Evolutionary conservation across 2,888 invertebrate genomes (phyloP).

Genomic region (Hirtodrosophila duncani): DNA sequence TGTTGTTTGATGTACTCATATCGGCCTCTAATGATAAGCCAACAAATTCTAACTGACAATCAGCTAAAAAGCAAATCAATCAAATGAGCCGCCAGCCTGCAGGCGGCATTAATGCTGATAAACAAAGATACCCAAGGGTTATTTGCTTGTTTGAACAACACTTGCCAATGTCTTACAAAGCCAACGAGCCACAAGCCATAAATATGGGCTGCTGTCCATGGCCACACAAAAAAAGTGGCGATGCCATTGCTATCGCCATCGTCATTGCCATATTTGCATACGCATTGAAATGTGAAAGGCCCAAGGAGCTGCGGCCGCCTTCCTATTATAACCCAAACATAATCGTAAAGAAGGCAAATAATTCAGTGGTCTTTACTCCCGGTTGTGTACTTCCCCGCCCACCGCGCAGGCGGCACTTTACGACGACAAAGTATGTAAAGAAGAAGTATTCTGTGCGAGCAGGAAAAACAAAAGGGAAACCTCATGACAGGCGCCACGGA

Average conservation of each 20-base stretch:
- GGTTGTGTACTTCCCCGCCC: background rate
- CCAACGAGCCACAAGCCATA: constrained; percentile 29
- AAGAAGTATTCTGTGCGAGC: no score
- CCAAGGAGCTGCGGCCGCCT: constrained; percentile 28
- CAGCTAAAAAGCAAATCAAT: constrained; percentile 53
- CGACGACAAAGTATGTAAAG: no score
- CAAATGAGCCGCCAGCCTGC: constrained; percentile 30
- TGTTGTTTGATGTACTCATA: no score
- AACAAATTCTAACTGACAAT: constrained; percentile 46
- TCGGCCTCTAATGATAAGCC: constrained; percentile 61
- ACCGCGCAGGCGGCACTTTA: constrained; percentile 15
- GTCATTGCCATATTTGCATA: constrained; percentile 65
- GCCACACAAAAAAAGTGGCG: constrained; percentile 30
- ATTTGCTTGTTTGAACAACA: constrained; percentile 44
- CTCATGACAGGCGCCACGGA: no score
- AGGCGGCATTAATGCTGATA: constrained; percentile 9
- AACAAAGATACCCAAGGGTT: constrained; percentile 11
- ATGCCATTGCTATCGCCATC: no score
- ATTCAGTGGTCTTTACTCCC: constrained; percentile 31
- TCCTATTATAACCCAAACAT: constrained; percentile 47
- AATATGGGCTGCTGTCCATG: constrained; percentile 45
- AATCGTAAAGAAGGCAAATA: constrained; percentile 61
- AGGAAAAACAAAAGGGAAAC: no score
- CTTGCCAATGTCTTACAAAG: constrained; percentile 37
- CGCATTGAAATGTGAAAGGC: constrained; percentile 61